A percentile compares a stretch with the other conserved stretches of the same genome.
Conservation (phyloP, 2,888 invertebrate genomes). For the Mythimna loreyi region DNA sequence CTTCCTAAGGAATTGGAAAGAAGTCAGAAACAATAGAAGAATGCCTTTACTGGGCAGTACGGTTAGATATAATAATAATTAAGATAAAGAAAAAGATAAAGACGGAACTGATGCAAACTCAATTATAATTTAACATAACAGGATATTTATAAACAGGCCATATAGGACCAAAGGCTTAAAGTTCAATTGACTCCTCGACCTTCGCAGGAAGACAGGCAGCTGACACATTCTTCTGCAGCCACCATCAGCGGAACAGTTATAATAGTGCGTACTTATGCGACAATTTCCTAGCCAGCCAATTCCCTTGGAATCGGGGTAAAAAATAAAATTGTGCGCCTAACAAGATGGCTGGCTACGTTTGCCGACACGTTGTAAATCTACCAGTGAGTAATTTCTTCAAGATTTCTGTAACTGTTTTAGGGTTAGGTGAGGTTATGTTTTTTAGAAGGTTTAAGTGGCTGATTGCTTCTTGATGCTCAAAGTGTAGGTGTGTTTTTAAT, state of each 20-base stretch:
- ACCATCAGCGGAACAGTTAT: constrained; percentile 56
- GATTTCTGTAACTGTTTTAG: constrained; percentile 39
- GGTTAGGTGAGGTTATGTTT: constrained; percentile 54
- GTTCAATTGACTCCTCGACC: constrained; percentile 54
- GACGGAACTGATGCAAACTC: constrained; percentile 2
- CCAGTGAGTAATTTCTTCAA: constrained; percentile 60
- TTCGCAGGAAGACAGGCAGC: constrained; percentile 33
- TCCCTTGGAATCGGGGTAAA: constrained; percentile 66
- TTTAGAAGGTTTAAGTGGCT: constrained; percentile 33
- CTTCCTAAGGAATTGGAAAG: too few species aligned
- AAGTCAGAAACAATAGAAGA: too few species aligned
- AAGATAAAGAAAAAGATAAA: background rate
- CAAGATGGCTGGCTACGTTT: constrained; percentile 67
- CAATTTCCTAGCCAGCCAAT: constrained; percentile 59
- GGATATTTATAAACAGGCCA: constrained; percentile 10
- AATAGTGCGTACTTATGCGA: constrained; percentile 53
- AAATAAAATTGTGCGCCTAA: constrained; percentile 74
- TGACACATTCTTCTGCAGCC: constrained; percentile 51
- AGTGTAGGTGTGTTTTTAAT: constrained; percentile 46
- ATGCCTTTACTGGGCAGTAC: too few species aligned
- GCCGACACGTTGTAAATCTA: constrained; percentile 75
- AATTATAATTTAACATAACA: background rate
- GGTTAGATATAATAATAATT: too few species aligned
- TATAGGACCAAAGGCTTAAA: constrained; percentile 14
- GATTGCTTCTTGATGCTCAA: constrained; percentile 11